A percentile compares a stretch with the other conserved stretches of the same genome.
phyloP scores from a whole-genome alignment of 2,888 invertebrate genomes.

The Zelleria hepariella region DNA sequence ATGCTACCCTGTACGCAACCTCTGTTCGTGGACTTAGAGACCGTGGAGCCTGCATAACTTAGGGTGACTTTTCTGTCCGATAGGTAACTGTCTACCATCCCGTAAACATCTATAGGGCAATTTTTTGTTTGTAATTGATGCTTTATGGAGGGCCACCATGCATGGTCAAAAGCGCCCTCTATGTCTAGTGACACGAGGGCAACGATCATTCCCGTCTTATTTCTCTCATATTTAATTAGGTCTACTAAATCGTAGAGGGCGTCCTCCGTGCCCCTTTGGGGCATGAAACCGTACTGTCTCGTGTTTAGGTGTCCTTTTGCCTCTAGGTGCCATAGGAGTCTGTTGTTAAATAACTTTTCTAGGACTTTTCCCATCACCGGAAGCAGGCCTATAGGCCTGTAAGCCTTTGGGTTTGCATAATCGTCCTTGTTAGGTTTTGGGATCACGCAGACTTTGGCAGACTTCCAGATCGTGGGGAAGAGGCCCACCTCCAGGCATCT shows the following conservation, averaged over 20 bases:
- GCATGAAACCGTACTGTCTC: too few relatives aligned
- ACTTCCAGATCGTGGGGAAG: background rate
- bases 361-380: constrained; percentile 5
- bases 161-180: constrained; percentile 16
- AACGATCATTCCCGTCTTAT: background rate
- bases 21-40: background rate
- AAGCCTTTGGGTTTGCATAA: background rate
- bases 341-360: constrained; percentile 4
- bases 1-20: constrained; percentile 6
- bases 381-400: background rate
- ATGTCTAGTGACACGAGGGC: too few relatives aligned
- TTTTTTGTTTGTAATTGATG: background rate
- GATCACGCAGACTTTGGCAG: background rate
- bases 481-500: background rate
- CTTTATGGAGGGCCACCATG: constrained; percentile 6
- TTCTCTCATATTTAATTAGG: background rate
- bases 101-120: background rate
- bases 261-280: constrained; percentile 2
- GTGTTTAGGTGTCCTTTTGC: background rate
- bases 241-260: constrained; percentile 5
- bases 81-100: background rate
- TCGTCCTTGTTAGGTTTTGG: constrained; percentile 1
- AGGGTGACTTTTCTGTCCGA: background rate
- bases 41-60: background rate
- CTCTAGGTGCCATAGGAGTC: background rate